Conservation (phyloP, 1,140 invertebrate species). For the Pygmarrhopalites habei region DNA sequence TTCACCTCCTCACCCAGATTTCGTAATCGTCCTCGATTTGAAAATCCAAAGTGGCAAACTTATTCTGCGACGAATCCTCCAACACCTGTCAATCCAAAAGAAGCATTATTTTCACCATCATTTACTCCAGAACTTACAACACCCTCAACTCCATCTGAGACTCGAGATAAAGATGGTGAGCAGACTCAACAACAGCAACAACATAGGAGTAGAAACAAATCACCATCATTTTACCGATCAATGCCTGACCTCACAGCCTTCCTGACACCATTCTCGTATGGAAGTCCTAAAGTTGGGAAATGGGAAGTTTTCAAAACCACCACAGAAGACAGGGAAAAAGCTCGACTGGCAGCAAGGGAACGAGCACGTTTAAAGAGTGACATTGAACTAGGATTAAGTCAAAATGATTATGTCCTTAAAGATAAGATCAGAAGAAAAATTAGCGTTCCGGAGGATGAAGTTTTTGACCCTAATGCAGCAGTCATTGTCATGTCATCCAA, state of each 20-base stretch:
- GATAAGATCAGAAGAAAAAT: constrained; percentile 50
- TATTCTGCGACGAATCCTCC: constrained; percentile 35
- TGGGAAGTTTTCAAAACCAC: constrained; percentile 20
- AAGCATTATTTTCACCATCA: constrained; percentile 31
- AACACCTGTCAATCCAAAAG: constrained; percentile 28
- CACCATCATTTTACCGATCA: constrained; percentile 36
- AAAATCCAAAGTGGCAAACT: constrained; percentile 16
- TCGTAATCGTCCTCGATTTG: constrained; percentile 31
- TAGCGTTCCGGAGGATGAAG: constrained; percentile 43
- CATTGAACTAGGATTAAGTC: constrained; percentile 58
- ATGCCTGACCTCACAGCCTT: constrained; percentile 34
- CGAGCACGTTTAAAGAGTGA: constrained; percentile 62
- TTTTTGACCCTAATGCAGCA: constrained; percentile 12
- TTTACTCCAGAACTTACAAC: constrained; percentile 11
- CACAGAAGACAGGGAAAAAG: constrained; percentile 49
- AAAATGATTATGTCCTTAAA: constrained; percentile 56
- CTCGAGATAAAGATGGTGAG: background rate
- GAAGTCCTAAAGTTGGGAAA: constrained; percentile 12
- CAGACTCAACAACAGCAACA: too few relatives aligned
- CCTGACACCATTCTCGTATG: background rate
- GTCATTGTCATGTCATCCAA: background rate
- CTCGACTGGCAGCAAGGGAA: constrained; percentile 57
- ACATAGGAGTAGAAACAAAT: background rate
- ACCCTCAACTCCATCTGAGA: background rate
- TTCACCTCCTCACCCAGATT: constrained; percentile 30